A percentile compares a stretch with the other conserved stretches of the same genome.
Conservation (phyloP, 2,888 invertebrate species). For the Teleogryllus oceanicus region DNA sequence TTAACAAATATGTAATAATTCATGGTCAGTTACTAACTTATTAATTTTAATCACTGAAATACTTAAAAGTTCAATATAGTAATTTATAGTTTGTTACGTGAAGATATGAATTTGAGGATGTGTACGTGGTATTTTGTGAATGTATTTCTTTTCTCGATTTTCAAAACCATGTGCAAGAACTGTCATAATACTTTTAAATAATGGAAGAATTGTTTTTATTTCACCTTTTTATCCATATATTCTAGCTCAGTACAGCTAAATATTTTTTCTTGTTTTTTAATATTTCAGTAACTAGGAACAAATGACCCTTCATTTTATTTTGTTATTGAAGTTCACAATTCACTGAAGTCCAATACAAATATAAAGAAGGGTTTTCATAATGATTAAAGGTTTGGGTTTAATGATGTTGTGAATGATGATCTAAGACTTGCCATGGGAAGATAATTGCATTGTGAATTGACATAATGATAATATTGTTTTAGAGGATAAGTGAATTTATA, state of each 20-base stretch:
- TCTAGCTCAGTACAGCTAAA: neutral
- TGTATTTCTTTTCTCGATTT: neutral
- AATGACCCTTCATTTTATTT: neutral
- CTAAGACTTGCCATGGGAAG: neutral
- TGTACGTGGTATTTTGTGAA: neutral
- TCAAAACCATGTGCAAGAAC: conserved; percentile 1
- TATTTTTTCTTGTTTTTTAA: neutral
- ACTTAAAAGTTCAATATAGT: no score
- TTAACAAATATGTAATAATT: no score
- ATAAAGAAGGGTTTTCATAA: neutral
- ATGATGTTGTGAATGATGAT: neutral
- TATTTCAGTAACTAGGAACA: conserved; percentile 9
- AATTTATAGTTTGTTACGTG: no score
- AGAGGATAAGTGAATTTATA: neutral
- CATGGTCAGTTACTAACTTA: no score
- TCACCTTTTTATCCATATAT: neutral
- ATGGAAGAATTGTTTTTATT: neutral
- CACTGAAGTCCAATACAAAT: neutral
- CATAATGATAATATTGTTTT: conserved; percentile 2
- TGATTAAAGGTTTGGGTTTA: neutral
- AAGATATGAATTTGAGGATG: no score
- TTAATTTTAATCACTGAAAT: no score
- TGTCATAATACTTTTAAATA: conserved; percentile 6
- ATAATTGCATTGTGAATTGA: conserved; percentile 11
- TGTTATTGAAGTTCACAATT: neutral